Evolutionary conservation across 2,113 vertebrate species (phyloP).

Genomic region (Menura novaehollandiae): DNA sequence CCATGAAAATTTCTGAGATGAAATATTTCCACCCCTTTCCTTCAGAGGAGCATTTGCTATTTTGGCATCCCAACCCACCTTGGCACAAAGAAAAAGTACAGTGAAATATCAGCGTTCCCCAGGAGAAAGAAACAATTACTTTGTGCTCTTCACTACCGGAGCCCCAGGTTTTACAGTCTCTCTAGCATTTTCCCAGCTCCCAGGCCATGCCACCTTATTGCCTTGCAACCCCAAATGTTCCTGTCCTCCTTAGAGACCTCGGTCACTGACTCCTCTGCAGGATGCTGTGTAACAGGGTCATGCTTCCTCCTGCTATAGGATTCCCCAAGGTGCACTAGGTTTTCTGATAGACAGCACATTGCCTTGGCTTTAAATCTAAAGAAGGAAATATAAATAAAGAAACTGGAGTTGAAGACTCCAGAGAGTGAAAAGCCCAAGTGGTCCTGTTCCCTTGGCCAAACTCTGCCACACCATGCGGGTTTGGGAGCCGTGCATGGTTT

Average conservation of each 20-base stretch:
- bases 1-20: neutral
- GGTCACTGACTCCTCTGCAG: neutral
- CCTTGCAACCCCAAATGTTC: neutral
- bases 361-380: neutral
- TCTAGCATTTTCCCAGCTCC: neutral
- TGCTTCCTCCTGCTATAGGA: neutral
- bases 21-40: neutral
- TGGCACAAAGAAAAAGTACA: neutral
- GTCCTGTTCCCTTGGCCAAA: neutral
- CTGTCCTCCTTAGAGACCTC: neutral
- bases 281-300: neutral
- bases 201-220: neutral
- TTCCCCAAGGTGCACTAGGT: neutral
- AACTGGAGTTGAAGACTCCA: neutral
- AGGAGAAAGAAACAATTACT: conserved; percentile 9
- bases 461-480: neutral
- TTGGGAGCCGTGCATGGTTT: neutral
- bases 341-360: neutral
- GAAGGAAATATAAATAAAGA: neutral
- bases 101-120: neutral
- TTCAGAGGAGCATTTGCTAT: neutral
- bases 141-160: neutral
- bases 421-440: neutral
- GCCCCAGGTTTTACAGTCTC: neutral
- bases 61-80: neutral